Percentiles rank a stretch among this genome's conserved stretches.
Evolutionary conservation across 2,797 vertebrate species (phyloP).

Genomic region (Oreonectes daqikongensis): DNA sequence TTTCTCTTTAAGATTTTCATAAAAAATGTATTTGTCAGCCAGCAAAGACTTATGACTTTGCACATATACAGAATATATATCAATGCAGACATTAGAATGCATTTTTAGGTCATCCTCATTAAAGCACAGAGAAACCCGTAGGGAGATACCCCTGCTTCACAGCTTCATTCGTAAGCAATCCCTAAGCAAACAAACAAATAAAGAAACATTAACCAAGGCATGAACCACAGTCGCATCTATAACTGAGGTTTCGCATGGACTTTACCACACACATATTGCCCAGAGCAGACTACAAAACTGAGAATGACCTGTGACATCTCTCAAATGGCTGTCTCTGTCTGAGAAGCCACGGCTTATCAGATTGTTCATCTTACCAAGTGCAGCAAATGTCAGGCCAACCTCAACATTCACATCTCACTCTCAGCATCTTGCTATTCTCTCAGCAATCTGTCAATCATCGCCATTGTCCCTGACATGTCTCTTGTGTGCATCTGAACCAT

Average conservation of each 20-base stretch:
- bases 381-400: constrained; percentile 31
- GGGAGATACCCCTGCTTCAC: not conserved
- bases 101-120: constrained; percentile 23
- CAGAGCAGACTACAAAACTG: constrained; percentile 1
- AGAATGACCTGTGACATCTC: constrained; percentile 27
- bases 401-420: constrained; percentile 21
- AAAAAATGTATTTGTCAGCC: not conserved
- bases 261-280: constrained; percentile 1
- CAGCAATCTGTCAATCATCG: constrained; percentile 33
- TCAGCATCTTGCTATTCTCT: constrained; percentile 3
- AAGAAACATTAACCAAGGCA: not conserved
- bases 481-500: constrained; percentile 17
- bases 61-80: not conserved
- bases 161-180: not conserved
- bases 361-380: constrained; percentile 32
- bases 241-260: constrained; percentile 26
- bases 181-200: constrained; percentile 15
- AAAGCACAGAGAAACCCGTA: constrained; percentile 7
- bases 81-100: not conserved
- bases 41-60: not conserved
- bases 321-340: not conserved
- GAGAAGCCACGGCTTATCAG: constrained; percentile 22
- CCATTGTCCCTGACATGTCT: constrained; percentile 32
- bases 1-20: not conserved
- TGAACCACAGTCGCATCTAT: not conserved